These are phyloP conservation scores for Isoperla grammatica DNA, from an alignment of 2,888 invertebrate genomes.

Conservation along the genomic window DNA sequence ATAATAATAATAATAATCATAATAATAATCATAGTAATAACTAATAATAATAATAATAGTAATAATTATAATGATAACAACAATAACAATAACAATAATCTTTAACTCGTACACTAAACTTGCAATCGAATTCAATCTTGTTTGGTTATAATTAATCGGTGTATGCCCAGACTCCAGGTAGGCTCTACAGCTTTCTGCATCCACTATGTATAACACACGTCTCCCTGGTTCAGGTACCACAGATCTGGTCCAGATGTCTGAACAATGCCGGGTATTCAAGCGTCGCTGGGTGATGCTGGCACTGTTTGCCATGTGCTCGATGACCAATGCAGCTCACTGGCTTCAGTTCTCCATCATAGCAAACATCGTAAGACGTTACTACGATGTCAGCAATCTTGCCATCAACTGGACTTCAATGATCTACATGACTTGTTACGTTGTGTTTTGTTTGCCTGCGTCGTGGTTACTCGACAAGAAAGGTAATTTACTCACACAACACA, in stretches of 20 bases:
- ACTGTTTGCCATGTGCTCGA: constrained; percentile 49
- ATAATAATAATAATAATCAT: too few species aligned
- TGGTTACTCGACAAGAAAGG: constrained; percentile 51
- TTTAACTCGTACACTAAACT: too few species aligned
- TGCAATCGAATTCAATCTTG: too few species aligned
- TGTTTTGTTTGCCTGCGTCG: constrained; percentile 56
- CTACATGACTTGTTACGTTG: constrained; percentile 56
- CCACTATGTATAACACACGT: too few species aligned
- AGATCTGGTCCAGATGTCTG: constrained; percentile 4
- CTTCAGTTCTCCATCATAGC: constrained; percentile 52
- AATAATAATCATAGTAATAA: too few species aligned
- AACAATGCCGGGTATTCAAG: constrained; percentile 30
- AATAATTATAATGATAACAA: too few species aligned
- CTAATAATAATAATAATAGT: too few species aligned
- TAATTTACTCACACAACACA: too few species aligned
- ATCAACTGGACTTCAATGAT: constrained; percentile 57
- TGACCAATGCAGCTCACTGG: constrained; percentile 54
- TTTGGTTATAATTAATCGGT: too few species aligned
- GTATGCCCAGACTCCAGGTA: too few species aligned
- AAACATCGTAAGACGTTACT: constrained; percentile 43
- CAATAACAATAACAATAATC: too few species aligned
- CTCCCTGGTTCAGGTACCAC: background rate
- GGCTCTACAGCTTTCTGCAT: too few species aligned
- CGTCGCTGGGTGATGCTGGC: constrained; percentile 47
- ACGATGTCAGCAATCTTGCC: constrained; percentile 38